phyloP scores from a whole-genome alignment of 2,113 vertebrate genomes.

The Serinus canaria region DNA sequence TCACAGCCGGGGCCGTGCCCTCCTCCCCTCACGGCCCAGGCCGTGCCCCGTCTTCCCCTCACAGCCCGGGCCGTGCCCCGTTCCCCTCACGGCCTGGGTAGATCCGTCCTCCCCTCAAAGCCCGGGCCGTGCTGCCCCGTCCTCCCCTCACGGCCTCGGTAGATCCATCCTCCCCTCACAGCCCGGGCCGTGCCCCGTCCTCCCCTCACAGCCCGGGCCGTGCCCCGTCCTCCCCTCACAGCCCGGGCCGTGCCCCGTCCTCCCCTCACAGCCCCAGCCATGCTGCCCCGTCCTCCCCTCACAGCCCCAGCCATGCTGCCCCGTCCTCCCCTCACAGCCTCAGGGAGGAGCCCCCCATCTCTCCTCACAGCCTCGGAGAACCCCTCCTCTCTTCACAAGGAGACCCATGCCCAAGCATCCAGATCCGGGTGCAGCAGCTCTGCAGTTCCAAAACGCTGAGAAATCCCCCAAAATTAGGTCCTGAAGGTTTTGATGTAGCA shows the following conservation, averaged over 20 bases:
- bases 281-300: background rate
- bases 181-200: no score
- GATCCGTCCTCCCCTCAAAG: no score
- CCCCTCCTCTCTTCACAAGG: background rate
- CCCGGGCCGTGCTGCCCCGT: background rate
- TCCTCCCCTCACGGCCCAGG: background rate
- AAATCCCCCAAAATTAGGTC: background rate
- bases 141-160: background rate
- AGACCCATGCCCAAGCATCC: rapidly evolving
- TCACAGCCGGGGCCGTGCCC: background rate
- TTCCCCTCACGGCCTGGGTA: background rate
- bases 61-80: background rate
- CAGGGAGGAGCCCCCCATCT: background rate
- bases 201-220: background rate
- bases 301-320: background rate
- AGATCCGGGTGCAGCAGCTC: rapidly evolving
- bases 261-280: background rate
- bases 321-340: background rate
- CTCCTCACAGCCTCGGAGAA: rapidly evolving
- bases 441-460: background rate
- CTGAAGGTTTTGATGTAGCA: background rate
- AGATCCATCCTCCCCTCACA: background rate
- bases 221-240: background rate
- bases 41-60: background rate
- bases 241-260: no score